phyloP scores from a whole-genome alignment of 2,797 vertebrate species.

The Pangasius macronema region DNA sequence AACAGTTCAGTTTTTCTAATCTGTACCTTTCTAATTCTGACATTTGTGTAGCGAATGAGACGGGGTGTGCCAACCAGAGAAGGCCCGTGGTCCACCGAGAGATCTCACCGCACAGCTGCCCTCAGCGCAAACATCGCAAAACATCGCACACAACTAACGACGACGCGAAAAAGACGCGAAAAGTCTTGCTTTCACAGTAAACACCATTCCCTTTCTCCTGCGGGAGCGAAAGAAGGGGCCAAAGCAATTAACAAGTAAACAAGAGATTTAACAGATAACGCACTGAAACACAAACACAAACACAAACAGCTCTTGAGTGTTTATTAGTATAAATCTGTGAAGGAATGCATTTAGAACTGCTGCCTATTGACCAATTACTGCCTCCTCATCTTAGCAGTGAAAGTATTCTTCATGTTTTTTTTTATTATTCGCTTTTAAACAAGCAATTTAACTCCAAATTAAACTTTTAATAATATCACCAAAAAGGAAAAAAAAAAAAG shows the following conservation, averaged over 20 bases:
- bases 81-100: constrained; percentile 6
- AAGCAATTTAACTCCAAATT: neutral
- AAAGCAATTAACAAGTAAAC: constrained; percentile 58
- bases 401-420: neutral
- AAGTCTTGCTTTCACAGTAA: constrained; percentile 55
- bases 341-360: constrained; percentile 2
- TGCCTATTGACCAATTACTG: constrained; percentile 6
- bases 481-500: neutral
- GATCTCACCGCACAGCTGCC: constrained; percentile 27
- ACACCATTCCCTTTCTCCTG: constrained; percentile 47
- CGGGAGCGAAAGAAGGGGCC: constrained; percentile 46
- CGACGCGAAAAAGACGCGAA: constrained; percentile 41
- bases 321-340: constrained; percentile 39
- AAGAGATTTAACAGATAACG: constrained; percentile 47
- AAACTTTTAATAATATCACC: neutral
- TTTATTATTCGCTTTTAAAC: neutral
- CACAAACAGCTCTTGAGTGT: constrained; percentile 32
- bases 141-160: constrained; percentile 25
- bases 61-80: constrained; percentile 25
- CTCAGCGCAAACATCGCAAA: constrained; percentile 47
- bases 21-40: neutral
- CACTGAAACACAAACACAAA: constrained; percentile 45
- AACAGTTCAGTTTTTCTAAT: neutral
- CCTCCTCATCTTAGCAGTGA: neutral
- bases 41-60: constrained; percentile 15